These are phyloP conservation scores for Albula goreensis DNA, from an alignment of 2,113 vertebrate genomes.

Conservation along the genomic window DNA sequence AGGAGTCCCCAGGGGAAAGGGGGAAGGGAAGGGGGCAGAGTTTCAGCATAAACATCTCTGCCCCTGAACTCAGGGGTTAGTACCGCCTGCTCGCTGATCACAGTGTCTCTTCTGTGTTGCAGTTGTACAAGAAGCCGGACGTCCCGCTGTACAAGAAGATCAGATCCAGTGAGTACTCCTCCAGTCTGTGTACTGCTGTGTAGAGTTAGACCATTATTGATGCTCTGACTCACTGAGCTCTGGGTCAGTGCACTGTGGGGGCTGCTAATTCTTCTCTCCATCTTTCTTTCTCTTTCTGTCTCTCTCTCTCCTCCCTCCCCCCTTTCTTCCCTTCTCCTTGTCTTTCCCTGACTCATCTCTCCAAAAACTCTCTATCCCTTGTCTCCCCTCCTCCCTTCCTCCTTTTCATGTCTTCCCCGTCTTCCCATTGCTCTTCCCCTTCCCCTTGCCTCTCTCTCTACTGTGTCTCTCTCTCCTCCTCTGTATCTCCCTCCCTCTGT, in stretches of 20 bases:
- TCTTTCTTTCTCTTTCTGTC: too few species aligned
- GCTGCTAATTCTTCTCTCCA: neutral
- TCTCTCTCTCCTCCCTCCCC: neutral
- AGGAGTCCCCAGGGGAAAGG: neutral
- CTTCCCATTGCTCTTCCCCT: neutral
- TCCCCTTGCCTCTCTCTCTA: neutral
- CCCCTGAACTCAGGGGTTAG: neutral
- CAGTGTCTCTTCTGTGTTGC: conserved; percentile 42
- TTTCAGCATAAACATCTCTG: neutral
- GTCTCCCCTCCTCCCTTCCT: neutral
- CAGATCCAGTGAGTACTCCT: conserved; percentile 88
- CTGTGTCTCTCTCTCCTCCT: neutral
- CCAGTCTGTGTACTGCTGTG: too few species aligned
- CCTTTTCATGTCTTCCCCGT: neutral
- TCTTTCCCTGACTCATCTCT: neutral
- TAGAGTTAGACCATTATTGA: too few species aligned
- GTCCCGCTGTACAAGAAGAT: conserved; percentile 99
- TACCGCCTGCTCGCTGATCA: neutral
- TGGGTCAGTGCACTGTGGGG: too few species aligned
- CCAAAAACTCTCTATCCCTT: neutral
- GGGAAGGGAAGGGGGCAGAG: neutral
- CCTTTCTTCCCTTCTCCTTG: neutral
- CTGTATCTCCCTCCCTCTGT: conserved; percentile 4
- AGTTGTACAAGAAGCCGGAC: conserved; percentile 97
- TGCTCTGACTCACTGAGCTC: too few species aligned